phyloP scores from a whole-genome alignment of 2,797 vertebrate genomes.

The Manis pentadactyla region DNA sequence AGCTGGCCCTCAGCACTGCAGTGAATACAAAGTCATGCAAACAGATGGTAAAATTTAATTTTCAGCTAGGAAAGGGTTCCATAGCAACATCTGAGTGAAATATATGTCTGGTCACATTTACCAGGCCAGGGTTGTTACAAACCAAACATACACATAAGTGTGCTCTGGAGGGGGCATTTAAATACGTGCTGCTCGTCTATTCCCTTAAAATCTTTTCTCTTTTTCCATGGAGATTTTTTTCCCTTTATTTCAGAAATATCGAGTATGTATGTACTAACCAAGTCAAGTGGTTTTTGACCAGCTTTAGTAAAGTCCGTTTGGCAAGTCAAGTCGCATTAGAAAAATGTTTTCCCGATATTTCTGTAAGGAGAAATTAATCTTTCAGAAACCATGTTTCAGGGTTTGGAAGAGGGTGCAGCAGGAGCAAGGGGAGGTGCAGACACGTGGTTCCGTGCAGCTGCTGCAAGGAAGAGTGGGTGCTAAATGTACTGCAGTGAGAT shows the following conservation, averaged over 20 bases:
- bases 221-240: slow-evolving; percentile 34
- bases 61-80: slow-evolving; percentile 73
- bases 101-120: slow-evolving; percentile 73
- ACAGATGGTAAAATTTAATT: slow-evolving; percentile 84
- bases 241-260: slow-evolving; percentile 23
- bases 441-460: not conserved
- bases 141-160: slow-evolving; percentile 62
- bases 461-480: slow-evolving; percentile 28
- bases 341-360: not conserved
- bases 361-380: not conserved
- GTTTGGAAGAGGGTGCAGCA: slow-evolving; percentile 1
- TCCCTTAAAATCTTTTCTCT: slow-evolving; percentile 9
- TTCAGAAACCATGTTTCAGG: not conserved
- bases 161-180: slow-evolving; percentile 32
- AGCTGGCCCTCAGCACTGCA: slow-evolving; percentile 83
- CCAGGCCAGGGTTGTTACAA: slow-evolving; percentile 43
- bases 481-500: slow-evolving; percentile 72
- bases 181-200: not conserved
- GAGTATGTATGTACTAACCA: not conserved
- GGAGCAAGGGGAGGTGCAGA: not conserved
- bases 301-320: slow-evolving; percentile 40
- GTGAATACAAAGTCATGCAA: slow-evolving; percentile 87
- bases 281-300: slow-evolving; percentile 46
- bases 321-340: slow-evolving; percentile 36
- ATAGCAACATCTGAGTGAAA: slow-evolving; percentile 77